Percentiles rank a stretch among this genome's conserved stretches.
phyloP scores from a whole-genome alignment of 2,113 vertebrate species.

The Progne subis region DNA sequence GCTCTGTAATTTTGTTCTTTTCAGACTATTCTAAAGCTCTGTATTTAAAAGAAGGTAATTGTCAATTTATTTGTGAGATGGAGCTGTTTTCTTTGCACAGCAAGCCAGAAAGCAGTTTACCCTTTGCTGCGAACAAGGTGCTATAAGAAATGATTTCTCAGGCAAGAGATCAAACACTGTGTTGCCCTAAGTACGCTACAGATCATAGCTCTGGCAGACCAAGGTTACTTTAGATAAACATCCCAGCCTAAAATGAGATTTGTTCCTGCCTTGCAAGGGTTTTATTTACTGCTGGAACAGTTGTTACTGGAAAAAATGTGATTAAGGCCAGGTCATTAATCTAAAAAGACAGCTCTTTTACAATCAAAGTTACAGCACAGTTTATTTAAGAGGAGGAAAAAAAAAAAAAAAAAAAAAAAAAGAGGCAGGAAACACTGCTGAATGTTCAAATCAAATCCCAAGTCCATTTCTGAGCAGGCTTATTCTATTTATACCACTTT shows the following conservation, averaged over 20 bases:
- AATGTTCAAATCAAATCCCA: not conserved
- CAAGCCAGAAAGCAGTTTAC: not conserved
- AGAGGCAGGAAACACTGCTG: not conserved
- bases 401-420: not conserved
- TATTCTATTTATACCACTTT: not conserved
- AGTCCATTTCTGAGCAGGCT: not conserved
- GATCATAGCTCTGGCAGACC: not conserved
- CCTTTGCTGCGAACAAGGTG: not conserved
- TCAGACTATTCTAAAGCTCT: not conserved
- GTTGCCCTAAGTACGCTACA: not conserved
- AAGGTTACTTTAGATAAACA: constrained; percentile 25
- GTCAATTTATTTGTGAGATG: not conserved
- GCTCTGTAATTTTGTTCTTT: not conserved
- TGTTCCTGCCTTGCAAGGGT: not conserved
- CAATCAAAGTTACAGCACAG: not conserved
- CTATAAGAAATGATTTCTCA: not conserved
- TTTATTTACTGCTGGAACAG: constrained; percentile 40
- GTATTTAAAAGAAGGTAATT: not conserved
- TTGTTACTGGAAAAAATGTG: constrained; percentile 27
- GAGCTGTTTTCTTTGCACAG: not conserved
- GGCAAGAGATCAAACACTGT: not conserved
- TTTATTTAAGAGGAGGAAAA: not conserved
- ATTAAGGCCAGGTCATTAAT: not conserved
- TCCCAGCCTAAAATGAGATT: not conserved
- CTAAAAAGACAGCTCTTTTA: not conserved